phyloP scores from a whole-genome alignment of 2,888 invertebrate genomes.

The Euproctis similis region DNA sequence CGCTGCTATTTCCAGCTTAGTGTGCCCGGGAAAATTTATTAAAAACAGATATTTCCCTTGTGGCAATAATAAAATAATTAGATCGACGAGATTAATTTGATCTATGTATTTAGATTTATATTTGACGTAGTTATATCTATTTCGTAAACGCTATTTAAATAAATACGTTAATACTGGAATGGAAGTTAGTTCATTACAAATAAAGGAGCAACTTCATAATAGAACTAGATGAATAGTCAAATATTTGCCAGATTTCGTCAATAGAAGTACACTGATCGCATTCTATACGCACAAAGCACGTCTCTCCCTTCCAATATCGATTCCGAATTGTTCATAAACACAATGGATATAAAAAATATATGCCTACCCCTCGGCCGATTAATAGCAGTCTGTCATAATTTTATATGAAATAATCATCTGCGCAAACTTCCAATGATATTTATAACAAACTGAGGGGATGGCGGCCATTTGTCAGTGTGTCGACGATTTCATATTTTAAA shows the following conservation, averaged over 20 bases:
- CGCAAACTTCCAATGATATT: constrained; percentile 29
- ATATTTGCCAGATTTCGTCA: constrained; percentile 11
- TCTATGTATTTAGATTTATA: no score
- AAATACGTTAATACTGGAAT: no score
- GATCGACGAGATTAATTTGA: no score
- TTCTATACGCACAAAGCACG: constrained; percentile 25
- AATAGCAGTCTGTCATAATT: constrained; percentile 46
- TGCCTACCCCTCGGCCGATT: constrained; percentile 37
- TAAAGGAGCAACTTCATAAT: constrained; percentile 3
- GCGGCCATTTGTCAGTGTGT: constrained; percentile 30
- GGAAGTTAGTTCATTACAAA: no score
- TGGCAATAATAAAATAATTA: no score
- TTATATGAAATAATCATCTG: constrained; percentile 50
- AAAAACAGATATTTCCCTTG: no score
- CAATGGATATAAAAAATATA: constrained; percentile 35
- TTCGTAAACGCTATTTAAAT: no score
- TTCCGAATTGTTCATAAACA: constrained; percentile 22
- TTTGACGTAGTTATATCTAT: no score
- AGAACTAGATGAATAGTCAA: constrained; percentile 17
- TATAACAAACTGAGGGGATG: constrained; percentile 19
- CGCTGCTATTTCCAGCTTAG: no score
- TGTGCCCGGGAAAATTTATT: no score
- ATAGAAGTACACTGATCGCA: constrained; percentile 6
- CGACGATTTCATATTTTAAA: constrained; percentile 19
- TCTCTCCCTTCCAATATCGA: constrained; percentile 29